Percentiles rank a stretch among this genome's conserved stretches.
Conservation (phyloP, 2,888 invertebrate genomes). For the Alviniconcha strummeri region DNA sequence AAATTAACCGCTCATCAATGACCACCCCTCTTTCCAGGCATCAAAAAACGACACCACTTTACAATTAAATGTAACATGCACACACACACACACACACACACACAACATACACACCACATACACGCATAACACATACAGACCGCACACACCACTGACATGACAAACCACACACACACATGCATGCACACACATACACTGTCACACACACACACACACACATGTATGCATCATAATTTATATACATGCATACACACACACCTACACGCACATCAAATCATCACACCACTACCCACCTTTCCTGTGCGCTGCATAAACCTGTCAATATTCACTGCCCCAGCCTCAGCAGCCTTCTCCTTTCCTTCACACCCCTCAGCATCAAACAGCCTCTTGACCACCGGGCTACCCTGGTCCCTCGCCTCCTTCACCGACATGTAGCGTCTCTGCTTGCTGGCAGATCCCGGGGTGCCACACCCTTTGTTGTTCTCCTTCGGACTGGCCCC, state of each 20-base stretch:
- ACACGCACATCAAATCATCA: not conserved
- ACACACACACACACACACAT: too few species aligned
- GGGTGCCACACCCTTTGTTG: not conserved
- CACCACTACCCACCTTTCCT: constrained; percentile 67
- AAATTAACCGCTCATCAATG: too few species aligned
- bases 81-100: too few species aligned
- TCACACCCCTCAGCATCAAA: constrained; percentile 33
- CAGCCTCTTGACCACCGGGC: constrained; percentile 51
- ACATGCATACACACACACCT: not conserved
- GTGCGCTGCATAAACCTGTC: constrained; percentile 72
- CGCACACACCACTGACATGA: too few species aligned
- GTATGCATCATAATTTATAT: not conserved
- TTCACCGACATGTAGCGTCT: constrained; percentile 48
- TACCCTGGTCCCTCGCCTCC: constrained; percentile 49
- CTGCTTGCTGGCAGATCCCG: constrained; percentile 23
- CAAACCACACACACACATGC: too few species aligned
- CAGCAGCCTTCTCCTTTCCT: not conserved
- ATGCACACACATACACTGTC: too few species aligned
- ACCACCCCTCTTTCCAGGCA: too few species aligned
- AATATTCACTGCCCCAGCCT: constrained; percentile 42
- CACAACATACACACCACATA: too few species aligned
- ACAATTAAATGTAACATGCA: too few species aligned
- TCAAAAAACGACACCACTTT: too few species aligned
- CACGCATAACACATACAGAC: too few species aligned
- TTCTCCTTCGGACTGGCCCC: not conserved